These are phyloP conservation scores for Urophycis tenuis DNA, from an alignment of 2,797 vertebrate genomes.

Conservation along the genomic window DNA sequence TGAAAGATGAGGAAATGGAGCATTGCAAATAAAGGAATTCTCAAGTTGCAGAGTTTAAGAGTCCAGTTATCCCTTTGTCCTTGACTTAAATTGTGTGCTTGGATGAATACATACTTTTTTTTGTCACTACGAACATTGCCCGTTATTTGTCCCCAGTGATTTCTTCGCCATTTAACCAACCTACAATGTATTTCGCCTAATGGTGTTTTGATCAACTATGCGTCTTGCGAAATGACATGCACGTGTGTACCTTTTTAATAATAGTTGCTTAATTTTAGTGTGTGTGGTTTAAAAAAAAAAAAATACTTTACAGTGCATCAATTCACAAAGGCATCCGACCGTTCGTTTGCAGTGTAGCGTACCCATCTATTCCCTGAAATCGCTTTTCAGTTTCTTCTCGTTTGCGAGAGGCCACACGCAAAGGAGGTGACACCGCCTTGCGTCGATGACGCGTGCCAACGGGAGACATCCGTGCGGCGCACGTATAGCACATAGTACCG, in stretches of 20 bases:
- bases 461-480: constrained; percentile 62
- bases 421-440: constrained; percentile 55
- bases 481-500: constrained; percentile 24
- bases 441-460: constrained; percentile 58
- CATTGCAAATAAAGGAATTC: constrained; percentile 81
- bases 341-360: background rate
- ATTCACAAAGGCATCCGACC: background rate
- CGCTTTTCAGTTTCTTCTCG: no score
- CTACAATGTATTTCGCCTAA: background rate
- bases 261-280: background rate
- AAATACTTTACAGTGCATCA: background rate
- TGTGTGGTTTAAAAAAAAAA: no score
- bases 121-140: background rate
- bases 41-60: constrained; percentile 57
- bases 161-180: background rate
- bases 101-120: background rate
- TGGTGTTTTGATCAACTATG: background rate
- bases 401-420: constrained; percentile 1
- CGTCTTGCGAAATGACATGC: background rate
- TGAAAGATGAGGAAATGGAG: constrained; percentile 77
- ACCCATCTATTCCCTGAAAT: background rate
- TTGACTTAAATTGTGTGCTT: background rate
- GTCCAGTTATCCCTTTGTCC: background rate
- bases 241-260: background rate
- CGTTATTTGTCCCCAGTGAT: no score